phyloP scores from a whole-genome alignment of 2,888 invertebrate genomes.

The Metacarcinus magister region DNA sequence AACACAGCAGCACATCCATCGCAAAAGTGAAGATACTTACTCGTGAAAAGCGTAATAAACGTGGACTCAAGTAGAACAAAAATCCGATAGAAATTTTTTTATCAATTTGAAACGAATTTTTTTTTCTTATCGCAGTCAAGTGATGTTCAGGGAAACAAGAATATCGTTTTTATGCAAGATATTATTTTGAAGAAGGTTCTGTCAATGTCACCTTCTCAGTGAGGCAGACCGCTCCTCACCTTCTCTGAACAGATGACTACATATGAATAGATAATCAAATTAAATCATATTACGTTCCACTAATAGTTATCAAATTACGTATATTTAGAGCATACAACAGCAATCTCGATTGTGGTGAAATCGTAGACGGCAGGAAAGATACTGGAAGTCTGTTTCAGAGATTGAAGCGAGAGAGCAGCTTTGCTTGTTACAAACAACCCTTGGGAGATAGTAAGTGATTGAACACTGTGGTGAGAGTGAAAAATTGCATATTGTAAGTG shows the following conservation, averaged over 20 bases:
- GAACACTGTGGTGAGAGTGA: neutral
- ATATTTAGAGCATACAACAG: neutral
- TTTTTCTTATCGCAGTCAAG: neutral
- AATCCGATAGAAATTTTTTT: too few species aligned
- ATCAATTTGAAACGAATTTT: neutral
- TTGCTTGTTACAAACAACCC: neutral
- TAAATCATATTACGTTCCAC: too few species aligned
- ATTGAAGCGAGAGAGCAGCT: neutral
- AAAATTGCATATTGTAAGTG: neutral
- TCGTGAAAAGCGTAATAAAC: neutral
- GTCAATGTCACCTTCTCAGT: neutral
- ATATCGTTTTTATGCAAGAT: neutral
- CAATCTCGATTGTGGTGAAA: neutral
- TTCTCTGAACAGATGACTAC: neutral
- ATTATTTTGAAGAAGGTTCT: neutral
- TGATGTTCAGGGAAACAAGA: neutral
- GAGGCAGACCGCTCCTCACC: neutral
- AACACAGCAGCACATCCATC: neutral
- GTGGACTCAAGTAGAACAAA: neutral
- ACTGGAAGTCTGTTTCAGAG: neutral
- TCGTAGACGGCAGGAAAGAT: neutral
- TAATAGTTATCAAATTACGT: too few species aligned
- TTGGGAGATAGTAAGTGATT: neutral
- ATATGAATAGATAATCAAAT: neutral
- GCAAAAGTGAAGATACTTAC: neutral